Evolutionary conservation across 2,113 vertebrate genomes (phyloP), one percentile per base, ranked within the genome.

Genomic region (Anoplopoma fimbria): DNA sequence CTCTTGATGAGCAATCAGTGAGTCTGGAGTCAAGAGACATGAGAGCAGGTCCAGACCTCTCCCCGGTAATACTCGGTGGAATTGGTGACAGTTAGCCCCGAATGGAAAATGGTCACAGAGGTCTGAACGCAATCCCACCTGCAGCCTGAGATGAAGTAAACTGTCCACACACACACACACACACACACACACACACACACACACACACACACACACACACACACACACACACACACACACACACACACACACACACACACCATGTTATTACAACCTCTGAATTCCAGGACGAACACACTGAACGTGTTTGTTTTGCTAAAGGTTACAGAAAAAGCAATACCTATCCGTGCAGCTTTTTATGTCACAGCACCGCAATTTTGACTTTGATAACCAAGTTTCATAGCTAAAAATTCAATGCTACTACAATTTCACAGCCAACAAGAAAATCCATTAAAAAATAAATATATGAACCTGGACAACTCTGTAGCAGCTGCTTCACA

Each of bases 291-390:
- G 40, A 84, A 36, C 12, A 25, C 15, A 68, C 38, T 0, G 23
- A 57, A 42, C 65, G 55, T 79, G 68, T 88, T 62, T 88, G 33
- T 79, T 79, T 87, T 75, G n/a, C n/a, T 88, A 80, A 75, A 83
- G 79, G 69, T 81, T 71, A 80, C 47, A 81, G 63, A 77, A 84
- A 51, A 82, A 88, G 76, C 63, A 87, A 79, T 76, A 70, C 33
- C 25, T 9, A 27, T 67, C 27, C 29, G 33, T 53, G 72, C 61
- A 21, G 80, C 62, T 61, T n/a, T 64, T 75, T 6, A 55, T 64
- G 83, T 82, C 75, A 38, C 72, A 2, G 40, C 49, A 3, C 33
- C 2, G 8, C 73, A 58, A 47, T 83, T 76, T 40, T 34, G 69
- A 60, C 53, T 80, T 53, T 62, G 55, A 84, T 75, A 87, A 85